phyloP scores from a whole-genome alignment of 2,797 vertebrate species.

The Cynopterus sphinx region DNA sequence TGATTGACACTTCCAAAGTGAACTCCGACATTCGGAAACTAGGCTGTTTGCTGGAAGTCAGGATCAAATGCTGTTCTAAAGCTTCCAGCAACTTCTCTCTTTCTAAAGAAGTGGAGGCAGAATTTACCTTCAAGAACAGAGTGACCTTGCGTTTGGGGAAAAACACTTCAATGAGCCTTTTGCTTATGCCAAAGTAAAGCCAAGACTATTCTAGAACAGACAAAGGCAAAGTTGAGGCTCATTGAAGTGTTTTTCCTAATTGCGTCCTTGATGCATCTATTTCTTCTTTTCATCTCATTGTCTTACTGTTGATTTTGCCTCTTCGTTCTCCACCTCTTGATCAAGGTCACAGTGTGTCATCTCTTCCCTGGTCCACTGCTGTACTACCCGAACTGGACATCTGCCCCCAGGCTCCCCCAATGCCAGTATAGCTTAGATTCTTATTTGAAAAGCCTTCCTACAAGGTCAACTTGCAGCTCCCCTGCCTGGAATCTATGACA shows the following conservation, averaged over 20 bases:
- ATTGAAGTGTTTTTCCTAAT: neutral
- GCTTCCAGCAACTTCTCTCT: slow-evolving; percentile 1
- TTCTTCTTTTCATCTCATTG: neutral
- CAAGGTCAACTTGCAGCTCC: neutral
- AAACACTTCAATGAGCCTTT: slow-evolving; percentile 52
- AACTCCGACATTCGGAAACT: slow-evolving; percentile 43
- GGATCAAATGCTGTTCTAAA: slow-evolving; percentile 48
- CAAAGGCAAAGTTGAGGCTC: neutral
- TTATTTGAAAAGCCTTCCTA: slow-evolving; percentile 43
- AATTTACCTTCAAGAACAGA: slow-evolving; percentile 54
- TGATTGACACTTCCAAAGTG: neutral
- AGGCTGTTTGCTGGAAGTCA: neutral
- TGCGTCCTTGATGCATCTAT: neutral
- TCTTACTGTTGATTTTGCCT: neutral
- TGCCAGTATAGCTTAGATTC: neutral
- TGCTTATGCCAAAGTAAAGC: slow-evolving; percentile 25
- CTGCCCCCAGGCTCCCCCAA: neutral
- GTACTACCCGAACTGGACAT: neutral
- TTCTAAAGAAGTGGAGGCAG: slow-evolving; percentile 47
- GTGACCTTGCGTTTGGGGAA: neutral
- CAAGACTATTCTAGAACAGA: slow-evolving; percentile 38
- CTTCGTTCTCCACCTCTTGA: slow-evolving; percentile 29
- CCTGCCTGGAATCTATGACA: neutral
- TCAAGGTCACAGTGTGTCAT: neutral
- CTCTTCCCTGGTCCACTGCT: slow-evolving; percentile 32